Conservation (phyloP, 2,797 vertebrate species). For the Sardinella longiceps region DNA sequence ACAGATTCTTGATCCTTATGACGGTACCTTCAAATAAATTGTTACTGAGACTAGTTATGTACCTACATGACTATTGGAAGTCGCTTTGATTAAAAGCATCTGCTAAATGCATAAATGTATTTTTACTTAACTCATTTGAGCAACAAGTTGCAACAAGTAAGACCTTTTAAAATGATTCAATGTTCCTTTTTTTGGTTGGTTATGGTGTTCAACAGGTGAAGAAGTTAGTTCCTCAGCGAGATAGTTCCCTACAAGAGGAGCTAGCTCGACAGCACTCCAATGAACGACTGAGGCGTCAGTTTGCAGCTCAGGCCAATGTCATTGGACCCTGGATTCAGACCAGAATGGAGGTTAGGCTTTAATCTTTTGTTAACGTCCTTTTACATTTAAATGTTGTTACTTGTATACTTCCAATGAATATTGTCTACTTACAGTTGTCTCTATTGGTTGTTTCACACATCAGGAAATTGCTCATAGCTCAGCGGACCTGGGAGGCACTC, state of each 20-base stretch:
- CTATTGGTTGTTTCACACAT: conserved; percentile 13
- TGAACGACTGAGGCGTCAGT: conserved; percentile 80
- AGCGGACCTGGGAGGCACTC: conserved; percentile 75
- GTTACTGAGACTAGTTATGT: too few relatives aligned
- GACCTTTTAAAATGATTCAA: conserved; percentile 71
- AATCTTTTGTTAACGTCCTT: not conserved
- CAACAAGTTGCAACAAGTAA: too few relatives aligned
- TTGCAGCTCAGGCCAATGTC: conserved; percentile 83
- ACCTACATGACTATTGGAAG: too few relatives aligned
- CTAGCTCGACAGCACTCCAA: conserved; percentile 80
- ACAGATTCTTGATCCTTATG: too few relatives aligned
- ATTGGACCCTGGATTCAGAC: conserved; percentile 88
- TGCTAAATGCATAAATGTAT: too few relatives aligned
- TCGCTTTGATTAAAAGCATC: too few relatives aligned
- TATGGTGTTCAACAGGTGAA: conserved; percentile 73
- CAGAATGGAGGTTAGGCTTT: conserved; percentile 81
- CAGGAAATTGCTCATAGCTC: conserved; percentile 82
- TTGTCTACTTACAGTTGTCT: not conserved
- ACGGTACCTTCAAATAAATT: too few relatives aligned
- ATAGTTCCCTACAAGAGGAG: conserved; percentile 84
- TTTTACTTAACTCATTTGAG: too few relatives aligned
- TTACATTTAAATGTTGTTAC: not conserved
- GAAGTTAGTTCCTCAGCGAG: conserved; percentile 81
- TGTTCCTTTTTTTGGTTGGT: not conserved
- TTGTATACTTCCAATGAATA: conserved; percentile 49